Conservation (phyloP, 2,113 vertebrate species). For the Tursiops truncatus region DNA sequence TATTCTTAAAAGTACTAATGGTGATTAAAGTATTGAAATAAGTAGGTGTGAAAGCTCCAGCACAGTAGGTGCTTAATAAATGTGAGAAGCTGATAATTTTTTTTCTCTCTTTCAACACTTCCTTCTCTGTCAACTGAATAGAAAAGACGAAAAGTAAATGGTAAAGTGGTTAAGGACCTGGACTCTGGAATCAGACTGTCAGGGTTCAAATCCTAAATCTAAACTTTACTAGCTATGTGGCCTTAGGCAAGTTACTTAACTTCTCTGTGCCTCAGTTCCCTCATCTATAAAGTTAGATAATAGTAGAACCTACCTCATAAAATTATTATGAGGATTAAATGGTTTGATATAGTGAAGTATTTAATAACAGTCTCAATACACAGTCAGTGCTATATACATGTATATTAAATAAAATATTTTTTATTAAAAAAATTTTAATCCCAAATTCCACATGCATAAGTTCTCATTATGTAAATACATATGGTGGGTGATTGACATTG, state of each 20-base stretch:
- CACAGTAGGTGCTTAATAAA: not conserved
- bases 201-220: not conserved
- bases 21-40: slow-evolving; percentile 22
- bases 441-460: not conserved
- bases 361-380: not conserved
- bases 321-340: not conserved
- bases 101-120: not conserved
- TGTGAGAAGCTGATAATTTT: not conserved
- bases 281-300: not conserved
- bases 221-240: not conserved
- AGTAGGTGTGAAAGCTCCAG: not conserved
- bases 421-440: slow-evolving; percentile 7
- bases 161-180: not conserved
- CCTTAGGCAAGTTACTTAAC: not conserved
- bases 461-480: not conserved
- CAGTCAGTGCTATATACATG: not conserved
- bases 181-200: not conserved
- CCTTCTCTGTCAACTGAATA: not conserved
- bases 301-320: not conserved
- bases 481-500: not conserved
- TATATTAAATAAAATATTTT: not conserved
- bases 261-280: not conserved
- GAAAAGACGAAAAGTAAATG: not conserved
- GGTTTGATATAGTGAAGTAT: not conserved
- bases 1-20: slow-evolving; percentile 11